phyloP scores from a whole-genome alignment of 2,113 vertebrate genomes.

The Gallinago paraguaiae region DNA sequence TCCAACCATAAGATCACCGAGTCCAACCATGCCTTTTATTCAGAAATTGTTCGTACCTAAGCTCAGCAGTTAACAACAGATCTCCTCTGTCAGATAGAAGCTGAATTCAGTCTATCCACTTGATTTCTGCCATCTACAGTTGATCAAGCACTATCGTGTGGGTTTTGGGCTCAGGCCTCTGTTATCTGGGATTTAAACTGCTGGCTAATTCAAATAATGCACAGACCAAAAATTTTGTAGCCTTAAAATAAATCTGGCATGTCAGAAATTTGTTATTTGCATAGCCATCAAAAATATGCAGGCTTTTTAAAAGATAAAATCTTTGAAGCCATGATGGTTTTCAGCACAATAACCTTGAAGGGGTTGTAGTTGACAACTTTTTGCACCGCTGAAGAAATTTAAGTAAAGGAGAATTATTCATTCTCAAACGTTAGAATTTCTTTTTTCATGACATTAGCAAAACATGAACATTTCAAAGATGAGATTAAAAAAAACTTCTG shows the following conservation, averaged over 20 bases:
- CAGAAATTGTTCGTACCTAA: neutral
- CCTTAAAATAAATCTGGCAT: neutral
- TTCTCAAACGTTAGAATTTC: neutral
- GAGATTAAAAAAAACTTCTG: neutral
- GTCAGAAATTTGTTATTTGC: neutral
- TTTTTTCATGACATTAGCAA: neutral
- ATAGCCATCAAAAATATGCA: neutral
- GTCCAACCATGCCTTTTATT: neutral
- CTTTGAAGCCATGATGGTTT: neutral
- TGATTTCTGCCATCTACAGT: neutral
- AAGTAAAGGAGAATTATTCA: neutral
- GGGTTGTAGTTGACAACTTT: neutral
- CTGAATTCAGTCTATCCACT: neutral
- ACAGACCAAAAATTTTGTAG: neutral
- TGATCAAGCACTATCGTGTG: neutral
- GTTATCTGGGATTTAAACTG: neutral
- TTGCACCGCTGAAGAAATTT: neutral
- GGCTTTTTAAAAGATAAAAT: neutral
- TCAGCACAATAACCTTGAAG: neutral
- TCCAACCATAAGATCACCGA: no score
- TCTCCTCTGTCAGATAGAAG: neutral
- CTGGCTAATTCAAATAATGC: neutral
- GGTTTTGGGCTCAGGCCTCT: neutral
- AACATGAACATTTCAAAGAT: neutral
- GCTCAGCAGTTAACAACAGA: neutral